Base-by-base conservation (phyloP, 2,888 invertebrate genomes). In the Lasioglossum oenotherae region DNA sequence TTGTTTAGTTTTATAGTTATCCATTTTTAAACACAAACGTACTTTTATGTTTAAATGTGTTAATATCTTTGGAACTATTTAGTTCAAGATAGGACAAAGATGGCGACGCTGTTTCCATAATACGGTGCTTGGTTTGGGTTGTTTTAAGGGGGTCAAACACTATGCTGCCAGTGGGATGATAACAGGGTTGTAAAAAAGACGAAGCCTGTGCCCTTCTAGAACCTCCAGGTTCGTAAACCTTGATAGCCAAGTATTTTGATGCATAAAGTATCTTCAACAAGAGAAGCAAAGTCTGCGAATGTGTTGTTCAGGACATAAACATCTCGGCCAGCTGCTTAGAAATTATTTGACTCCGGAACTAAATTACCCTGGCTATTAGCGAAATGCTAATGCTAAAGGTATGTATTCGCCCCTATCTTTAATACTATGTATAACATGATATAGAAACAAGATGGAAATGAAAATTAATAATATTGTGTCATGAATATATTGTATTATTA, bases 141-240 rank as follows among this genome's bases (percentile, higher is more conserved):
- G n/a, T 41, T 41, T 71, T 41, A 71, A 71, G 41, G n/a, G 69
- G n/a, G n/a, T 71, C 38, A 14, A 71, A 41, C 71, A 41, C 41
- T 71, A 71, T 41, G 41, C 71, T 71, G 71, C 69, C 41, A 71
- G 71, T 38, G 71, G 71, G 41, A 71, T 71, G 38, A n/a, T 71
- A 71, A 71, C 71, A 41, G 71, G 41, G 71, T 12, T 41, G 41
- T 71, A 71, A 71, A 71, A 71, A 71, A 71, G n/a, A 41, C 41
- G 41, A n/a, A 71, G 23, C 41, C 23, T 12, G n/a, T 12, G 38
- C 38, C 23, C 35, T 69, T 71, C 71, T 71, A 41, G 71, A 41
- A 41, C 71, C 71, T 41, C n/a, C 2, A 41, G 41, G 71, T 71
- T 41, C 71, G 71, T 71, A 71, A 71, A 71, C 71, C 41, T 71